Conservation (phyloP, 2,113 vertebrate species). For the Rhineura floridana region DNA sequence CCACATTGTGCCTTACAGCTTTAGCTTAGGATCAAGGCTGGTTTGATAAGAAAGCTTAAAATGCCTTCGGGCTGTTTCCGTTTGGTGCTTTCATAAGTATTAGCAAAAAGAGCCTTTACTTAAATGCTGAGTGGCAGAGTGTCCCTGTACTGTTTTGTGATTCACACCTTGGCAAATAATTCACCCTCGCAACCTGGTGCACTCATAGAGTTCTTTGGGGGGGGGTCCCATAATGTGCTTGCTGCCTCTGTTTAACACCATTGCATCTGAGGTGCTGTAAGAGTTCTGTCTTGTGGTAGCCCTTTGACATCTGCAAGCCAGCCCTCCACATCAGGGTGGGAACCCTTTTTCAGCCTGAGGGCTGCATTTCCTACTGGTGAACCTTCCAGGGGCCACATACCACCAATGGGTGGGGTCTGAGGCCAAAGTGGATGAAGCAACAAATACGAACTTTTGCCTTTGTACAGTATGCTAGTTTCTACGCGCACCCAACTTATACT, state of each 20-base stretch:
- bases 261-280: neutral
- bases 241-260: neutral
- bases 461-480: too few species aligned
- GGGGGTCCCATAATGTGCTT: fast-evolving
- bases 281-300: neutral
- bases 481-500: too few species aligned
- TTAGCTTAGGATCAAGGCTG: neutral
- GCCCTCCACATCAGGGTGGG: too few species aligned
- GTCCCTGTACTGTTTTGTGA: neutral
- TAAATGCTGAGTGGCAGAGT: neutral
- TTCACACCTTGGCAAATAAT: neutral
- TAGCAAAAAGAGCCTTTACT: neutral
- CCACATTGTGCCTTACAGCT: neutral
- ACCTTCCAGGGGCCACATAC: too few species aligned
- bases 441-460: too few species aligned
- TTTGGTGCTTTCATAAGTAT: neutral
- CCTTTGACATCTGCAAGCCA: too few species aligned
- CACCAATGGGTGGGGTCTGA: too few species aligned
- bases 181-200: neutral
- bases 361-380: too few species aligned
- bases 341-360: too few species aligned
- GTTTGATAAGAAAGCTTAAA: neutral
- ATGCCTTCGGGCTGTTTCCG: neutral
- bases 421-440: too few species aligned
- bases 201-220: neutral